Evolutionary conservation across 1,140 invertebrate species (phyloP), one percentile per base, ranked within the genome.

Genomic region (Drosophila micromelanica): DNA sequence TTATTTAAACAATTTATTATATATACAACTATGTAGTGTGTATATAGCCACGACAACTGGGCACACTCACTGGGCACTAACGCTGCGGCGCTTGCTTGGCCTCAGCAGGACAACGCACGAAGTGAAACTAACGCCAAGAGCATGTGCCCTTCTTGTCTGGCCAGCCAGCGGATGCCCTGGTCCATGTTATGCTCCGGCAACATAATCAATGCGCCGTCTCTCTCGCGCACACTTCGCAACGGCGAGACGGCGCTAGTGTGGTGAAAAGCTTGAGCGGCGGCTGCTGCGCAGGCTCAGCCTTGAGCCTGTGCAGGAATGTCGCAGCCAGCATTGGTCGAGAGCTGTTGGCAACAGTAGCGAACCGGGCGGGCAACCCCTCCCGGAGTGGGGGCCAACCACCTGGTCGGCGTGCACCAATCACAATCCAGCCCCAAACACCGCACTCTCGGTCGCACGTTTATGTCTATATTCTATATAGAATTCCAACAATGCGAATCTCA

Each of bases 51-150:
- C 74, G 70, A 43, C 20, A 32, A 8, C 63, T 59, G 27, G 37
- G 12, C 55, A 71, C 67, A 71, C 68, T 56, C 68, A 77, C 63
- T 67, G 69, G 68, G 57, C 76, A 78, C 76, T 76, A 63, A 68
- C 78, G 76, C 67, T 79, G 78, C 82, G 73, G 75, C 82, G 84
- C 79, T 89, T 59, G 76, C 84, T 81, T 89, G 84, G 84, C 84
- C 84, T 89, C 90, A 91, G 90, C 90, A 91, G 90, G 90, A 91
- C 90, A 89, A 91, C 90, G 80, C 90, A 91, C 90, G 90, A 91
- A 91, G 86, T 90, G 84, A 87, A 87, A 87, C 82, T 87, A 87
- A 87, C 71, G 80, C 76, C 81, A 87, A 62, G 32, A 35, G 32
- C 32, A 35, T 35, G 32, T 35, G 32, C 32, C 32, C 32, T 35